phyloP scores from a whole-genome alignment of 35 echinoderm and acorn worm species.

The Lytechinus variegatus region DNA sequence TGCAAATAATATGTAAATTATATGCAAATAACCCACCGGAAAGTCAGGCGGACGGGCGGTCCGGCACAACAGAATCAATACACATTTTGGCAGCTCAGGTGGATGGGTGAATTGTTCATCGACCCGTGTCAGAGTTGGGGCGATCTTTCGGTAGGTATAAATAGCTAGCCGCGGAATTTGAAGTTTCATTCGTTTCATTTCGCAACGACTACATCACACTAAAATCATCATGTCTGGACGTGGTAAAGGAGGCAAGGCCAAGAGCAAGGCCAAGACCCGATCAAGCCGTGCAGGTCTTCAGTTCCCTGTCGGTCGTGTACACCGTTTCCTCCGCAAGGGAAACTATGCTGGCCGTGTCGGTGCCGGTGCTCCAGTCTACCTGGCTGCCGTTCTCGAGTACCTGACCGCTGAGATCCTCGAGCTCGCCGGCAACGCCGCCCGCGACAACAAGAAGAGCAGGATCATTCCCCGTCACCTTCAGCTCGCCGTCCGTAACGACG shows the following conservation, averaged over 20 bases:
- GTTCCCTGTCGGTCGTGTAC: conserved; percentile 82
- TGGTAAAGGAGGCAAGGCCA: conserved; percentile 67
- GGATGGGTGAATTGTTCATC: background rate
- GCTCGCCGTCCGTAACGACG: conserved; percentile 84
- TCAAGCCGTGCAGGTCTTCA: conserved; percentile 77
- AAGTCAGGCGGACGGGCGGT: background rate
- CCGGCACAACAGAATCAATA: background rate
- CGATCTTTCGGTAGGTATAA: background rate
- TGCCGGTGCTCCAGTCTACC: conserved; percentile 80
- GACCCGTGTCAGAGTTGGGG: background rate
- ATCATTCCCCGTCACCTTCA: conserved; percentile 84
- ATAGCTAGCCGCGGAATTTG: background rate
- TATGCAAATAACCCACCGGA: background rate
- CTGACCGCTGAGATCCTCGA: conserved; percentile 85
- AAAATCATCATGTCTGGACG: conserved; percentile 71
- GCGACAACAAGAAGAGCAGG: conserved; percentile 88
- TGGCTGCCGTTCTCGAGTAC: conserved; percentile 82
- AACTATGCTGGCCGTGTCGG: conserved; percentile 71
- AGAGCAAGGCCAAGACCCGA: conserved; percentile 62
- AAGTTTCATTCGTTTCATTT: background rate
- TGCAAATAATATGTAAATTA: background rate
- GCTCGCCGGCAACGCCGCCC: conserved; percentile 85
- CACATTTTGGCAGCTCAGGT: background rate
- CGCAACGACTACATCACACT: background rate
- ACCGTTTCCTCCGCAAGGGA: conserved; percentile 77